Evolutionary conservation across 2,888 invertebrate genomes (phyloP).

Genomic region (Drosophila meridionalis): DNA sequence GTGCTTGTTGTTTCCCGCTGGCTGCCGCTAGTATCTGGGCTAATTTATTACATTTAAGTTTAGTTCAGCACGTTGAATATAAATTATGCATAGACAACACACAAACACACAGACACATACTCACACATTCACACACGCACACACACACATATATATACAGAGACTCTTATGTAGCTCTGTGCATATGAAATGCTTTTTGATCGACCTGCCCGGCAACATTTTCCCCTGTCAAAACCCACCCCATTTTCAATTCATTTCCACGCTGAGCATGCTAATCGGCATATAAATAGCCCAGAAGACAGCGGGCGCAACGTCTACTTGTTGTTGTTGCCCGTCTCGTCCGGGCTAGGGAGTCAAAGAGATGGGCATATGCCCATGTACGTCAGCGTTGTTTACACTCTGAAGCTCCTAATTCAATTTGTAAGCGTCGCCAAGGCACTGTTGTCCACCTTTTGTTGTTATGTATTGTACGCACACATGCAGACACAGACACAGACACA

Average conservation of each 20-base stretch:
- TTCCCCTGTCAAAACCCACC: neutral
- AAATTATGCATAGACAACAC: conserved; percentile 38
- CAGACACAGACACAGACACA: conserved; percentile 5
- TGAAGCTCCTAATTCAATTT: conserved; percentile 49
- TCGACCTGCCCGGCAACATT: conserved; percentile 10
- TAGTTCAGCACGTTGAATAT: conserved; percentile 27
- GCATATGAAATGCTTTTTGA: neutral
- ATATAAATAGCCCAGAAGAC: conserved; percentile 59
- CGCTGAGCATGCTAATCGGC: conserved; percentile 50
- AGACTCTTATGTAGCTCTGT: neutral
- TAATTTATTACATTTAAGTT: conserved; percentile 27
- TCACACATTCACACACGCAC: neutral
- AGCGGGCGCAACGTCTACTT: conserved; percentile 17
- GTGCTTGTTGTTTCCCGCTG: conserved; percentile 13
- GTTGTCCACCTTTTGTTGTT: conserved; percentile 22
- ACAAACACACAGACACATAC: neutral
- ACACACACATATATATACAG: neutral
- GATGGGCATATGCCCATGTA: conserved; percentile 11
- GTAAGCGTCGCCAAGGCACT: conserved; percentile 19
- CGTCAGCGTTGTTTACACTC: conserved; percentile 40
- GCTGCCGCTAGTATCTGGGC: conserved; percentile 9
- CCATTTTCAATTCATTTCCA: conserved; percentile 34
- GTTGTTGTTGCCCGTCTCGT: conserved; percentile 9
- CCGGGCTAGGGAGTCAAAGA: conserved; percentile 8
- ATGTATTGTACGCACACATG: conserved; percentile 5